Base-by-base conservation (phyloP, 1,140 invertebrate genomes). In the Vanessa tameamea region DNA sequence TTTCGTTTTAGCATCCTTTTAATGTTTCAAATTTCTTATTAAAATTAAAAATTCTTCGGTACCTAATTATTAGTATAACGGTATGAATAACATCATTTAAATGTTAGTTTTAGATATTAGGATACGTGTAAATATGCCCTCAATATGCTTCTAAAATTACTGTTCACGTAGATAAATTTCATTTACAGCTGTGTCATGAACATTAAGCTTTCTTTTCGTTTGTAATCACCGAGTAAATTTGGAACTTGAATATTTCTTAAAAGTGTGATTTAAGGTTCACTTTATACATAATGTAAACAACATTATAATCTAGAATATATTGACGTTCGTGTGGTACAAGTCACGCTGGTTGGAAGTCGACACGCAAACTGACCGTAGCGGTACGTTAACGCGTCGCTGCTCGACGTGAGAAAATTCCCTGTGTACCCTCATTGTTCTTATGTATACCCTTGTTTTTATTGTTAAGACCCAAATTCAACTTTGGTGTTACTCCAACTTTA, bases 371-470 rank as follows among this genome's bases (percentile, higher is more conserved):
- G 82, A 88, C 86, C 88, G 87, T 88, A 82, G 83, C 82, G 79
- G 61, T 79, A 66, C 68, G 80, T 87, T 87, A 76, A 87, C 84
- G 90, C 87, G 82, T 87, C 84, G 86, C 69, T 81, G 84, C 84
- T 67, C 79, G 47, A 78, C 87, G 90, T 92, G 90, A 82, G 90
- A 92, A 89, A 78, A 86, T 82, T 85, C 81, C 82, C 77, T 78
- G 71, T 79, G 51, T 78, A 61, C 81, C 80, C 76, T 81, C 79
- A 88, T 89, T 91, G 88, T 91, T 87, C 80, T 82, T 77, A 82
- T 79, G 83, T 80, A 72, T 83, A 83, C 82, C 81, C 86, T 86
- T 79, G 81, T 85, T 81, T 87, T 71, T 84, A 78, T 78, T 75
- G 77, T 83, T 78, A 70, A 77, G 77, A 79, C 76, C 77, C 72